Evolutionary conservation across 2,888 invertebrate species (phyloP).

Genomic region (Nebria brevicollis): DNA sequence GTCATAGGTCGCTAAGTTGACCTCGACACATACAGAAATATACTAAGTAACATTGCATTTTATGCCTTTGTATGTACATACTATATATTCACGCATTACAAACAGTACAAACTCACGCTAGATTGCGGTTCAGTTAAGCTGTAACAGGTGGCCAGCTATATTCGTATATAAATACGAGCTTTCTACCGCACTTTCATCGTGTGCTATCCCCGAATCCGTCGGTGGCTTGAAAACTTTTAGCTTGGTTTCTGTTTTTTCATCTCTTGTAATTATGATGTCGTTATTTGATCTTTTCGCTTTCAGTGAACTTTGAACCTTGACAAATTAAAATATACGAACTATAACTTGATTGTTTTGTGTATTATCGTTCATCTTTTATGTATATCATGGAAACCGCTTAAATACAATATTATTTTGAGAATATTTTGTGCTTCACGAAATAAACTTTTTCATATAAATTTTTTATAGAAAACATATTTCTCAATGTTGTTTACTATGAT

Average conservation of each 20-base stretch:
- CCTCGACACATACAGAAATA: not conserved
- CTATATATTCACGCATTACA: not conserved
- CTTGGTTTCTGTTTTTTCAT: not conserved
- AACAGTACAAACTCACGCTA: not conserved
- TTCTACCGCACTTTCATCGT: not conserved
- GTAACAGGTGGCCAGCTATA: not conserved
- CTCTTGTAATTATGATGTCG: not conserved
- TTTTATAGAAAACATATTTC: no score
- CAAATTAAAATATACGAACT: not conserved
- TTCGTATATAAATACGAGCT: not conserved
- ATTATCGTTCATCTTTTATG: not conserved
- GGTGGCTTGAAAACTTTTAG: not conserved
- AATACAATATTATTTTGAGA: no score
- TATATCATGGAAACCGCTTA: no score
- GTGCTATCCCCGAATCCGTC: not conserved
- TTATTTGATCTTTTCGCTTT: not conserved
- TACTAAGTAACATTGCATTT: not conserved
- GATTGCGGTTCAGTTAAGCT: not conserved
- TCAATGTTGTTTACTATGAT: no score
- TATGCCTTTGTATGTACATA: not conserved
- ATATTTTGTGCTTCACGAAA: no score
- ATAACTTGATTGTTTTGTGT: not conserved
- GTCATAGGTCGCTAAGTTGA: slow-evolving; percentile 8
- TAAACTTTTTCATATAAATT: no score
- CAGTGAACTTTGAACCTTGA: not conserved